Evolutionary conservation across 2,797 vertebrate genomes (phyloP), one percentile per base, ranked within the genome.

Genomic region (Sebastes steindachneri): DNA sequence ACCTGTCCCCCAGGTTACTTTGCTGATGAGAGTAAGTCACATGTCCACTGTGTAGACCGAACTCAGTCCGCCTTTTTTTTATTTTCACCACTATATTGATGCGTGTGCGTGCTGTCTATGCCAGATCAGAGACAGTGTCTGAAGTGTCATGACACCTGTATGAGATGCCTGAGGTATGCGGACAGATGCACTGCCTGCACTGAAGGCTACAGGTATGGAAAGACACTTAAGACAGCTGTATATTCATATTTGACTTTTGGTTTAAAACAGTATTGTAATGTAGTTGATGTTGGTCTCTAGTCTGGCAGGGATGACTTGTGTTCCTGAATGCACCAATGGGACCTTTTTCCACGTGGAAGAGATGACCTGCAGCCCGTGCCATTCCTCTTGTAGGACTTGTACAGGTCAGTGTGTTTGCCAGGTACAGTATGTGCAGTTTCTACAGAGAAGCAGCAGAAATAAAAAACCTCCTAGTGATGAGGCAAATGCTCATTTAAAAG

Each of bases 281-380:
- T 2, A 12, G 5, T 7, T 66, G 15, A 3, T 25, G 72, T 82
- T 29, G 69, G 4, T 54, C 33, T 79, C 64, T 88, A 99, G 98
- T 86, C 91, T 98, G 53, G 95, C 95, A 11, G 96, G 97, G 70
- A 96, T 96, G 83, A 97, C 93, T 78, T 99, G 97, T 17, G 88
- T 98, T 64, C 97, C 96, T 0, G 95, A 97, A 41, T 99, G 98
- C 93, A 94, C 92, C 72, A 95, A 92, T 0, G 90, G 96, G 85
- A 97, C 96, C 70, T 98, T 96, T 88, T 97, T 97, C 79, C 96
- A 97, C 77, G 82, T 94, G 19, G 97, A 97, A 80, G 93, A 96
- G 68, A 93, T 95, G 92, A 90, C 25, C 3, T 99, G 98, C 0
- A 96, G 95, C 70, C 72, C 86, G 2, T 99, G 98, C 80, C 95